Conservation (phyloP, 2,797 vertebrate species). For the Lithobates sylvaticus region DNA sequence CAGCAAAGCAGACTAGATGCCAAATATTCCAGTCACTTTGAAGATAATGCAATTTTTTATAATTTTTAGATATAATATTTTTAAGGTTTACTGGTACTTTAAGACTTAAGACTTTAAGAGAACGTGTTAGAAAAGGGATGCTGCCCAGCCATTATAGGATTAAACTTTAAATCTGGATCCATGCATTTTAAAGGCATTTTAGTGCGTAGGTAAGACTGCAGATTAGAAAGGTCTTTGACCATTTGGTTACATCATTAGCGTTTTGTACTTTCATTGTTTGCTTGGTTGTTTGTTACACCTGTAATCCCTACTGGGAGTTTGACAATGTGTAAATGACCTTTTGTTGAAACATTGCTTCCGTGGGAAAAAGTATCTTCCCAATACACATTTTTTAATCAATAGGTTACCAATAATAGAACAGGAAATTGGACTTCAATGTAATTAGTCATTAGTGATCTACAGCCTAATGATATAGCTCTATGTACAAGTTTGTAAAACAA, state of each 20-base stretch:
- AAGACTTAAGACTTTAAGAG: background rate
- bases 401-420: conserved; percentile 34
- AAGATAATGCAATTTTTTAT: no score
- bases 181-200: conserved; percentile 79
- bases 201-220: conserved; percentile 81
- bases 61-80: no score
- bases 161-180: conserved; percentile 77
- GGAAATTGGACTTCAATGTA: conserved; percentile 40
- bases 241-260: conserved; percentile 76
- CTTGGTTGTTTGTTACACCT: conserved; percentile 47
- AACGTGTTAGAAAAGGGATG: background rate
- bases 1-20: no score
- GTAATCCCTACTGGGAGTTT: conserved; percentile 71
- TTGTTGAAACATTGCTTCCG: conserved; percentile 71
- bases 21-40: no score
- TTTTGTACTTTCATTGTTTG: conserved; percentile 13
- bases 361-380: conserved; percentile 72
- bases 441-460: conserved; percentile 16
- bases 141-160: no score
- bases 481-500: conserved; percentile 49
- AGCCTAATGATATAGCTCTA: conserved; percentile 40
- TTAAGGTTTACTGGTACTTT: background rate
- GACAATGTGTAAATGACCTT: conserved; percentile 46
- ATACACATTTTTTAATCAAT: conserved; percentile 51
- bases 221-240: conserved; percentile 82